Evolutionary conservation across 2,113 vertebrate species (phyloP), one percentile per base, ranked within the genome.

Genomic region (Epinephelus moara): DNA sequence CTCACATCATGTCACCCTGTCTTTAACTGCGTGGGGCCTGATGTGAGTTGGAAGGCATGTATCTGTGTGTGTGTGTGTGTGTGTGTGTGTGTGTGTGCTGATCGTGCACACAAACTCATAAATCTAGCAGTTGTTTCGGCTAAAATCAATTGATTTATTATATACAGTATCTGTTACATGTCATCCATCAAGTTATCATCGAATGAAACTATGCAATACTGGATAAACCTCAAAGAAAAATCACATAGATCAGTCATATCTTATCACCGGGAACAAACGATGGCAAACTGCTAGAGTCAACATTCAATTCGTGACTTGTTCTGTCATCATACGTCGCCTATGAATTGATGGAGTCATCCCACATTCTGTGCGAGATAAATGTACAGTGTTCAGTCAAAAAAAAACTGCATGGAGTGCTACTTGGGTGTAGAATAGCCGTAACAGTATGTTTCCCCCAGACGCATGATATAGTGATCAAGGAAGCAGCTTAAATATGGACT

Each of bases 401-500:
- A 30, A 30, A 30, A 30, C 0, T 30, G 30, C 1, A 30, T 30
- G 30, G 30, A 30, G 30, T 30, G 30, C 0, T 30, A 30, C 30
- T 30, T 30, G 30, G 30, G 30, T 30, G 30, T 30, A 30, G 30
- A 30, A 30, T 4, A 30, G 30, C 30, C 1, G 4, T 30, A 5
- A 30, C 30, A 30, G 18, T 61, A 59, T 40, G 50, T 60, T 23
- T 3, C 61, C 56, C 56, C 12, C 59, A 75, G 67, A 77, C 64
- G 56, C 70, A 75, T 66, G 42, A 76, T 55, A 62, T 19, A 80
- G 57, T 52, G 80, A 85, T 72, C 62, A 75, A 69, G 59, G 68
- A 86, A 67, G 49, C 66, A 2, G 59, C 70, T 91, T 88, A 79
- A 89, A 87, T 67, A 81, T 82, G 80, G 45, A 84, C 50, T 61